Evolutionary conservation across 1,140 invertebrate genomes (phyloP).

Genomic region (Hormaphis cornu): DNA sequence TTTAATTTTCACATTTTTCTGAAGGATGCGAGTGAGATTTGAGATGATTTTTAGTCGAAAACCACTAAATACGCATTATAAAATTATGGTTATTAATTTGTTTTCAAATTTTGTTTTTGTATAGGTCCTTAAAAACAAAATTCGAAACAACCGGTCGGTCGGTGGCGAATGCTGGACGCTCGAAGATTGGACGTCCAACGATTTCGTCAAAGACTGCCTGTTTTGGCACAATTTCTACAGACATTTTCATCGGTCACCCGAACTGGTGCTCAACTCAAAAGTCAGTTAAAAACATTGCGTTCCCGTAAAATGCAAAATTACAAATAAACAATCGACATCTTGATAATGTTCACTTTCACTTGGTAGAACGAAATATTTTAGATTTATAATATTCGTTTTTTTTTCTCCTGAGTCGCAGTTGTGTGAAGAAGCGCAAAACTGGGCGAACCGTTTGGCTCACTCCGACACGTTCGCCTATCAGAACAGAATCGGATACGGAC

Average conservation of each 20-base stretch:
- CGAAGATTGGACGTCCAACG: constrained; percentile 56
- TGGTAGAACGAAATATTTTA: not conserved
- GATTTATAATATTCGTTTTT: constrained; percentile 9
- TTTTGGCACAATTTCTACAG: constrained; percentile 73
- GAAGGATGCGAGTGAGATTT: too few species aligned
- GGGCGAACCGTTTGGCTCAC: constrained; percentile 73
- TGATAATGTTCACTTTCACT: too few species aligned
- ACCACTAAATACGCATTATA: too few species aligned
- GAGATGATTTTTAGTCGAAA: too few species aligned
- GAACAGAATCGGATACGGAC: constrained; percentile 61
- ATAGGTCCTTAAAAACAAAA: constrained; percentile 40
- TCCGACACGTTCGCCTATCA: constrained; percentile 66
- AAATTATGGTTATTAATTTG: too few species aligned
- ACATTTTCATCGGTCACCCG: constrained; percentile 58
- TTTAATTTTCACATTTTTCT: too few species aligned
- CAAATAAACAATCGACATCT: too few species aligned
- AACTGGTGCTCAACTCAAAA: constrained; percentile 61
- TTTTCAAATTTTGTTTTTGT: too few species aligned
- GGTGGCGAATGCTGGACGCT: not conserved
- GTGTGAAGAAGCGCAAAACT: constrained; percentile 70
- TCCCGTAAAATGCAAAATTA: too few species aligned
- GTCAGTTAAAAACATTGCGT: constrained; percentile 48
- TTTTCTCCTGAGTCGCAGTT: too few species aligned
- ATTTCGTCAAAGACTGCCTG: constrained; percentile 68
- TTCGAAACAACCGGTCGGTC: not conserved